Conservation (phyloP, 2,888 invertebrate species). For the Brachypalpus laphriformis region DNA sequence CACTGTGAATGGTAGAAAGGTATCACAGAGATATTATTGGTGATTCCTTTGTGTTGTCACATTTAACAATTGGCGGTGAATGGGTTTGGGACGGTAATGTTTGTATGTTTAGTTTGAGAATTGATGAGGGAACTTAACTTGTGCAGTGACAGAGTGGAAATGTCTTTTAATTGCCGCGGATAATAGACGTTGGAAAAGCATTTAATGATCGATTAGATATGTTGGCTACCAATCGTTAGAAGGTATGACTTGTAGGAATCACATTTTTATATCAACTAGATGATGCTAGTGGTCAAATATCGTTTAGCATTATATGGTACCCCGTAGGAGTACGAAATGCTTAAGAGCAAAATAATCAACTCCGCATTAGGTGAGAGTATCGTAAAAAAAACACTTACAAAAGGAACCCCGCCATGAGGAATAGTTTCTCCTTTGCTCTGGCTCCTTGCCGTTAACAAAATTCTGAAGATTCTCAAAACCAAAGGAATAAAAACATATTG, state of each 20-base stretch:
- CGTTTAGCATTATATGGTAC: no score
- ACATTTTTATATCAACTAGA: no score
- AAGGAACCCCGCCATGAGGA: no score
- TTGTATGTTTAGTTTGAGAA: not conserved
- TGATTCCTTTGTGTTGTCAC: slow-evolving; percentile 59
- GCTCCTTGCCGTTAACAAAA: no score
- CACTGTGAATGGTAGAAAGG: slow-evolving; percentile 13
- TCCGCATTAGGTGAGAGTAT: no score
- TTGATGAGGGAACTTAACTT: not conserved
- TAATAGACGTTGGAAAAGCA: not conserved
- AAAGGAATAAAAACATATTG: no score
- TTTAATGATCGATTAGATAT: not conserved
- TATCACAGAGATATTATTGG: slow-evolving; percentile 35
- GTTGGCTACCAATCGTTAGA: not conserved
- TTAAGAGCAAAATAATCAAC: no score
- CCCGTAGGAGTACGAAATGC: no score
- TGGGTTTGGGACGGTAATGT: not conserved
- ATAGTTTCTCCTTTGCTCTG: no score
- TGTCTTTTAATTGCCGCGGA: slow-evolving; percentile 9
- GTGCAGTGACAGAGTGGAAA: not conserved
- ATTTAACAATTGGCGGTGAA: slow-evolving; percentile 27
- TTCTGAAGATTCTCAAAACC: no score
- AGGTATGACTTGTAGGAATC: not conserved
- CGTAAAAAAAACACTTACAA: no score
- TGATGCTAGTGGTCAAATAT: no score